A percentile compares a stretch with the other conserved stretches of the same genome.
Conservation (phyloP, 92 coral and sea anemone genomes). For the Paramuricea clavata region DNA sequence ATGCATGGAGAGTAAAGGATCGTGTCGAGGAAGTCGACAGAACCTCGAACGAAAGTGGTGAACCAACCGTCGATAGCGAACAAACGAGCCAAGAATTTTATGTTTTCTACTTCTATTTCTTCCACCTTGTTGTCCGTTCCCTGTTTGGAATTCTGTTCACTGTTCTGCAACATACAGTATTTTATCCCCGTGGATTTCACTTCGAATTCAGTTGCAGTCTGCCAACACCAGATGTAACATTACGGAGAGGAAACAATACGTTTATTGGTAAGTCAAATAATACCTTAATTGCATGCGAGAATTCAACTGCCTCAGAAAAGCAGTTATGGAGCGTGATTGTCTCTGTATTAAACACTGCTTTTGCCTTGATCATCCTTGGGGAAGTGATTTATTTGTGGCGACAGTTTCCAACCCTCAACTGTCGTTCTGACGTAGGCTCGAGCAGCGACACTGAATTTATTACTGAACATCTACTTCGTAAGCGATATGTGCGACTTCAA, state of each 20-base stretch:
- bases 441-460: background rate
- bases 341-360: too few relatives aligned
- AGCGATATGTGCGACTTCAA: background rate
- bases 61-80: slow-evolving; percentile 54
- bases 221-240: background rate
- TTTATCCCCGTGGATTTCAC: too few relatives aligned
- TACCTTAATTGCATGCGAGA: background rate
- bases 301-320: too few relatives aligned
- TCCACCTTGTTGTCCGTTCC: background rate
- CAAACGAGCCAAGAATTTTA: slow-evolving; percentile 49
- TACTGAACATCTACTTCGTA: background rate
- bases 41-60: slow-evolving; percentile 36
- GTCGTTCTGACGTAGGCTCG: background rate
- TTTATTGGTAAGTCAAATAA: background rate
- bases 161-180: too few relatives aligned
- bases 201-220: too few relatives aligned
- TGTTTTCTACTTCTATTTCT: slow-evolving; percentile 26
- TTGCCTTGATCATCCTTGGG: too few relatives aligned
- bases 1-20: slow-evolving; percentile 49
- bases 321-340: too few relatives aligned
- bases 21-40: too few relatives aligned
- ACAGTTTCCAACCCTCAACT: background rate
- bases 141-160: background rate
- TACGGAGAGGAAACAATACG: background rate
- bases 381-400: too few relatives aligned